Conservation (phyloP, 2,797 vertebrate species). For the Dermochelys coriacea region DNA sequence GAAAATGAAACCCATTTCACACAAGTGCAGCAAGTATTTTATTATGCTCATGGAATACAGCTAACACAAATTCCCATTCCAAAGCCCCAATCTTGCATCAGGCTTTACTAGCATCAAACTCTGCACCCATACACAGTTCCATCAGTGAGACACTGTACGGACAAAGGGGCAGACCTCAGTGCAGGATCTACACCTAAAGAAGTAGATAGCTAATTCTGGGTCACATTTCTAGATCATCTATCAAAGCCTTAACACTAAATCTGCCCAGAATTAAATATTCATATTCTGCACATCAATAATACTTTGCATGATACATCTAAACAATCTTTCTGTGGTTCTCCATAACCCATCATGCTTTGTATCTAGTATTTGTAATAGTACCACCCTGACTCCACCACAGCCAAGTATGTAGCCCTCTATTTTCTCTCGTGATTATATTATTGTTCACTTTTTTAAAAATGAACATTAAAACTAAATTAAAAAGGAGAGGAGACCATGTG, state of each 20-base stretch:
- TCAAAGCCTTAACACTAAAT: not conserved
- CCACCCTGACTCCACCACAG: not conserved
- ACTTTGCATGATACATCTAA: not conserved
- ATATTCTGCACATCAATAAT: not conserved
- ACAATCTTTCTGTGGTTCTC: not conserved
- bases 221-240: not conserved
- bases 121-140: not conserved
- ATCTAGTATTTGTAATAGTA: not conserved
- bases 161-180: not conserved
- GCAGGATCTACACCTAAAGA: not conserved
- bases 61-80: not conserved
- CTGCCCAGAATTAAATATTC: not conserved
- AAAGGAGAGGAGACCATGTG: not conserved
- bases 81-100: not conserved
- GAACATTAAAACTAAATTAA: not conserved
- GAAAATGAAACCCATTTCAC: not conserved
- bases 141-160: not conserved
- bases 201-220: not conserved
- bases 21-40: not conserved
- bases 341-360: not conserved
- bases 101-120: not conserved
- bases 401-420: rapidly evolving
- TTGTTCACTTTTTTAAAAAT: not conserved
- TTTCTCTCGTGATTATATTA: not conserved
- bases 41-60: not conserved